These are phyloP conservation scores for Myotis planiceps DNA, from an alignment of 2,797 vertebrate genomes.

Conservation along the genomic window DNA sequence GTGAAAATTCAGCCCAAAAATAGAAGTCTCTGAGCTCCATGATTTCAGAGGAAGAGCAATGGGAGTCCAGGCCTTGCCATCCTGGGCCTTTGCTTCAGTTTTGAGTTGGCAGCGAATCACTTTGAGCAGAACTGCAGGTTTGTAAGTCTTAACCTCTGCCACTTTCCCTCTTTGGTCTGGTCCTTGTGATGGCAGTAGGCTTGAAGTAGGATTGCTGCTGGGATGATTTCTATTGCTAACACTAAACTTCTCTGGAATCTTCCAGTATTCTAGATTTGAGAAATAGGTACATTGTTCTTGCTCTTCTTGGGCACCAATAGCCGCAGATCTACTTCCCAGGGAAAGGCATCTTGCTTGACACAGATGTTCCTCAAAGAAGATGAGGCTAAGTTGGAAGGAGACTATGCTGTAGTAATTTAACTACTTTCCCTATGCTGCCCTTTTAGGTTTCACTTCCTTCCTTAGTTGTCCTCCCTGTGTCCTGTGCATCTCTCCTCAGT, in stretches of 20 bases:
- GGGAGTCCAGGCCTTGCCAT: not conserved
- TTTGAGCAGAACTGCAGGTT: not conserved
- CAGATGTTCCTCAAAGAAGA: not conserved
- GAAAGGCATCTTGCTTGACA: not conserved
- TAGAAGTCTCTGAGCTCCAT: not conserved
- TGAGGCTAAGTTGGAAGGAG: not conserved
- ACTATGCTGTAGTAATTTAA: not conserved
- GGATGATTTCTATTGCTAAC: not conserved
- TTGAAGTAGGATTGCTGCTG: not conserved
- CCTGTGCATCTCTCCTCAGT: not conserved
- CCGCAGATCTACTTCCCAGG: not conserved
- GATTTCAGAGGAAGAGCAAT: not conserved
- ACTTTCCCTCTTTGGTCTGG: not conserved
- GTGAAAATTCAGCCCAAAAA: not conserved
- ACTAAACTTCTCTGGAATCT: not conserved
- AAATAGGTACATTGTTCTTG: not conserved
- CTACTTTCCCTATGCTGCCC: not conserved
- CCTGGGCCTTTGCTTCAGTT: not conserved
- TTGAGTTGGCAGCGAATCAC: not conserved
- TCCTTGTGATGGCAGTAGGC: not conserved
- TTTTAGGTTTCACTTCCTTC: not conserved
- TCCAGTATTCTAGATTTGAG: not conserved
- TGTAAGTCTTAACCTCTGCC: not conserved
- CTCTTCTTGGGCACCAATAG: not conserved
- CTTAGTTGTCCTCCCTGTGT: not conserved